phyloP scores from a whole-genome alignment of 2,797 vertebrate genomes.

The Clarias laeviceps region DNA sequence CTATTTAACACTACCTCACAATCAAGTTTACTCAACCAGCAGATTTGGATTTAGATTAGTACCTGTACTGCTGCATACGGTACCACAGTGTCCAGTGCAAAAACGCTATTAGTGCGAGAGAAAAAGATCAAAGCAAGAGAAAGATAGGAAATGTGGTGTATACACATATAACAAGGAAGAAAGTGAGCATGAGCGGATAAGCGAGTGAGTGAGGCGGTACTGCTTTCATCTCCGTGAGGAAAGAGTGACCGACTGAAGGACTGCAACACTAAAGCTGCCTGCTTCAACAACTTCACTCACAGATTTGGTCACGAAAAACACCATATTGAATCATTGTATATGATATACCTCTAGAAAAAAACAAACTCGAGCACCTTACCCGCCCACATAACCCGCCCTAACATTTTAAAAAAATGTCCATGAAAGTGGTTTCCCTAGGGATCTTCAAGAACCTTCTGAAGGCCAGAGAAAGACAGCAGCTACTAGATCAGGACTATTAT shows the following conservation, averaged over 20 bases:
- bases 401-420: background rate
- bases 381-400: background rate
- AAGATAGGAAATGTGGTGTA: background rate
- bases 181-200: conserved; percentile 19
- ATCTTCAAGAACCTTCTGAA: conserved; percentile 14
- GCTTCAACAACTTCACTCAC: conserved; percentile 42
- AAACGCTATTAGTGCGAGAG: background rate
- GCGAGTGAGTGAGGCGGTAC: conserved; percentile 42
- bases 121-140: background rate
- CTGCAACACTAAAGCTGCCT: conserved; percentile 47
- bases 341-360: conserved; percentile 3
- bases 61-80: background rate
- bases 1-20: background rate
- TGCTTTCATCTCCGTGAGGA: conserved; percentile 54
- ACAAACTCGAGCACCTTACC: background rate
- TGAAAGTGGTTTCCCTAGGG: background rate
- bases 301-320: conserved; percentile 35
- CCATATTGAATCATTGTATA: conserved; percentile 29
- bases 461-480: conserved; percentile 22
- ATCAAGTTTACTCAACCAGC: background rate
- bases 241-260: conserved; percentile 46
- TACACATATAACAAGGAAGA: conserved; percentile 5
- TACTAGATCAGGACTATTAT: background rate
- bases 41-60: background rate
- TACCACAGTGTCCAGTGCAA: background rate